Evolutionary conservation across 1,140 invertebrate genomes (phyloP), one percentile per base, ranked within the genome.

Genomic region (Ephestia elutella): DNA sequence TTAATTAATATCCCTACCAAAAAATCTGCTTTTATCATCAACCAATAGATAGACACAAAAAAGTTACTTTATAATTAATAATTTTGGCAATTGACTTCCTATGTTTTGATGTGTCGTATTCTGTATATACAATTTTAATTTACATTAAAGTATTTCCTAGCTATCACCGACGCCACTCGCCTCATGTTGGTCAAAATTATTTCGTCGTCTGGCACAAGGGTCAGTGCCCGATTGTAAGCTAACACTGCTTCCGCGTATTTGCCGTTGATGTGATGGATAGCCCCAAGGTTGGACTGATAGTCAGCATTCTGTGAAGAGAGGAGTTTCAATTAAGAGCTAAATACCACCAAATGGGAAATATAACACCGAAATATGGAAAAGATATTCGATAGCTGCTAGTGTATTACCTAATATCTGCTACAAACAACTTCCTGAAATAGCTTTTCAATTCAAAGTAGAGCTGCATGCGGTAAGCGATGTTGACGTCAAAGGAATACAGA

Each of bases 281-380:
- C 97, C 15, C 97, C 97, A 30, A 98, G 88, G 84, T 98, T 98
- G 73, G 97, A 96, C 82, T 98, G 96, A 56, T 95, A 95, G 58
- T 95, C 92, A 0, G 96, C 94, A 73, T 97, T 95, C 93, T 96
- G 91, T 19, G 89, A 89, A 64, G 53, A 73, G 79, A 75, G 57
- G 13, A n/a, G 44, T 55, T 21, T n/a, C n/a, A n/a, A n/a, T n/a
- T n/a, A n/a, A n/a, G n/a, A n/a, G n/a, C n/a, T n/a, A n/a, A 25
- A 25, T 25, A 25, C 21, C 21, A 7, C 21, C 21, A 56, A 35
- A 35, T 35, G 32, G n/a, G n/a, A n/a, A n/a, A n/a, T n/a, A n/a
- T n/a, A n/a, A n/a, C n/a, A n/a, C n/a, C n/a, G n/a, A n/a, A n/a
- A n/a, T n/a, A n/a, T n/a, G n/a, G n/a, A n/a, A n/a, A n/a, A n/a